Conservation (phyloP, 1,140 invertebrate genomes). For the Pogonomyrmex californicus region DNA sequence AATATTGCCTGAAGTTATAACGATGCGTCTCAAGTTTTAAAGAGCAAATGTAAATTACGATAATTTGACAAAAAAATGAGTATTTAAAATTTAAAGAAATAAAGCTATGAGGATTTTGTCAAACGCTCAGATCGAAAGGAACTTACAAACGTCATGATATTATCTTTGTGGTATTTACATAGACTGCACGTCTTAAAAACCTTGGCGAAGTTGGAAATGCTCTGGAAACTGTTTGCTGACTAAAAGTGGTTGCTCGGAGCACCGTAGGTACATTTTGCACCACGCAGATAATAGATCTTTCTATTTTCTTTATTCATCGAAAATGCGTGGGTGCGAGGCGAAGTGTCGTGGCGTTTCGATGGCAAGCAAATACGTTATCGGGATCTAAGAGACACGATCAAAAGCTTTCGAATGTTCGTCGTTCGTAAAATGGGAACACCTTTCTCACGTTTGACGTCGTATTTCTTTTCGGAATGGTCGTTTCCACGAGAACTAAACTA, state of each 20-base stretch:
- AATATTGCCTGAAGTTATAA: neutral
- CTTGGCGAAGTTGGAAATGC: conserved; percentile 9
- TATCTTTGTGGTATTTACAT: conserved; percentile 8
- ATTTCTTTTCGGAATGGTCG: conserved; percentile 58
- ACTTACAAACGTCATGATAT: neutral
- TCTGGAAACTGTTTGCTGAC: neutral
- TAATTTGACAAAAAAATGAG: neutral
- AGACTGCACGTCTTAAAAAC: neutral
- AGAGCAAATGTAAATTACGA: neutral
- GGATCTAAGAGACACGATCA: conserved; percentile 36
- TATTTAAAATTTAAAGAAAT: neutral
- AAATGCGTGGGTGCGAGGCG: neutral
- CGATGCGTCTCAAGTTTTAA: neutral
- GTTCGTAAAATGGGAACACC: conserved; percentile 60
- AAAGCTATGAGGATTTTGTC: neutral
- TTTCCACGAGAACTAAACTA: conserved; percentile 18
- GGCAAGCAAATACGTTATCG: conserved; percentile 22
- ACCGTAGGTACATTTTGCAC: neutral
- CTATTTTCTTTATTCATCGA: neutral
- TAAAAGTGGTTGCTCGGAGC: neutral
- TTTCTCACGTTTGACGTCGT: conserved; percentile 45
- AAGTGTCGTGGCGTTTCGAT: conserved; percentile 21
- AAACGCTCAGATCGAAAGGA: conserved; percentile 1
- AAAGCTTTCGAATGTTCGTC: conserved; percentile 43
- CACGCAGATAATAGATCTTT: neutral